Base-by-base conservation (phyloP, 2,113 vertebrate species). In the Apistogramma diplotaenia region DNA sequence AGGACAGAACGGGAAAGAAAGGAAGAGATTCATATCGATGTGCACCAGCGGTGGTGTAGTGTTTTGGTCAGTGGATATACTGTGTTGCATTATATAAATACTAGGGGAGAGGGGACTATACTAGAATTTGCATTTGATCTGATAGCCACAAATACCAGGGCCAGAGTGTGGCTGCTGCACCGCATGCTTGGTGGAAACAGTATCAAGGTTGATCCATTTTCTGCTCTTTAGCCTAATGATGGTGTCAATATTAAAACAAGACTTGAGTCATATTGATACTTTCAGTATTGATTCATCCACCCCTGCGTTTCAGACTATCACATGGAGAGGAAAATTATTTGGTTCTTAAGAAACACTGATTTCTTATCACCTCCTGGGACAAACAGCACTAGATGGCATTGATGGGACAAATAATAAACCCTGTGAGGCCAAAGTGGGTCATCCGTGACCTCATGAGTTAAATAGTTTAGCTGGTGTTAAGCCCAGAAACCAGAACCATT, bases 361-460 rank as follows among this genome's bases (percentile, higher is more conserved):
- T 61, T 53, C 16, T 33, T 23, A 56, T 6, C 70, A 59, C 84
- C 62, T 82, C 67, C 56, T 53, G 55, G 33, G 40, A 75, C 51
- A 25, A 74, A 53, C 60, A 76, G 51, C 35, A 5, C 46, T 35
- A 61, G 31, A 61, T 1, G 53, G 43, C 6, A 13, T 23, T 37
- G 21, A 40, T 5, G 57, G 43, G 31, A 19, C 27, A 51, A 51
- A 51, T 10, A 51, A 4, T 51, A 31, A 29, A 51, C 61, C 21
- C 12, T 35, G 23, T 46, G 61, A 65, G 15, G 37, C 61, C 61
- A 13, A 51, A 71, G 16, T 1, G 1, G 1, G n/a, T 21, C n/a
- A 49, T 49, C 16, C 0, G 46, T 7, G 46, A 49, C n/a, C n/a
- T n/a, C n/a, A n/a, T n/a, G n/a, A n/a, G n/a, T 60, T 6, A 6